Base-by-base conservation (phyloP, 2,113 vertebrate species). In the Scortum barcoo region DNA sequence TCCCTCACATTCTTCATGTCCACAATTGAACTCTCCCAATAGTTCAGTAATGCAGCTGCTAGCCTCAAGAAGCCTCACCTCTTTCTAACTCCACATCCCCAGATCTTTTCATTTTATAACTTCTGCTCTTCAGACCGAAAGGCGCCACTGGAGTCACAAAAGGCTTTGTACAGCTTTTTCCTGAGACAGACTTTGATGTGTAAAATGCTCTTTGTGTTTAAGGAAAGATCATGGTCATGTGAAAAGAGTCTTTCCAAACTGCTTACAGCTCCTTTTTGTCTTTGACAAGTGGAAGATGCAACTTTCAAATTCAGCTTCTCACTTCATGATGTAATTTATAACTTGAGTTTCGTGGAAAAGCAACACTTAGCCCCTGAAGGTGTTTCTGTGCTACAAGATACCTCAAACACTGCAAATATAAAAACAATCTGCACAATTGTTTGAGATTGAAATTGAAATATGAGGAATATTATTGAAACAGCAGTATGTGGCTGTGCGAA, bases 391-490 rank as follows among this genome's bases (percentile, higher is more conserved):
- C 30, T 28, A 51, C 67, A 81, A 65, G 81, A 74, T 28, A 60
- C 13, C 61, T 42, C 46, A 57, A 66, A 77, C 6, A 7, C 22
- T 72, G 58, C 11, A 57, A 81, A 74, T 53, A 44, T 62, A 82
- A 62, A 76, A 68, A 58, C 70, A 78, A 69, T 61, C 13, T 58
- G 20, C 2, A 7, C 58, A 51, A 28, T 75, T 84, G 11, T 57
- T 78, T 51, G 20, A 68, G 24, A 53, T 4, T 61, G 53, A 83
- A 83, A 76, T 70, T 78, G 48, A 80, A 80, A 76, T 56, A 24
- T 60, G 54, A 66, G 48, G 69, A 7, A 2, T 40, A 22, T 72
- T 63, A 44, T 60, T 80, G 16, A 75, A 75, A 48, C 28, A 68
- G 28, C 48, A 13, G 46, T n/a, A 28, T 44, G 36, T 57, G 48